Percentiles rank a stretch among this genome's conserved stretches.
These are phyloP conservation scores for Cryptus armator DNA, from an alignment of 2,888 invertebrate genomes.

Conservation along the genomic window DNA sequence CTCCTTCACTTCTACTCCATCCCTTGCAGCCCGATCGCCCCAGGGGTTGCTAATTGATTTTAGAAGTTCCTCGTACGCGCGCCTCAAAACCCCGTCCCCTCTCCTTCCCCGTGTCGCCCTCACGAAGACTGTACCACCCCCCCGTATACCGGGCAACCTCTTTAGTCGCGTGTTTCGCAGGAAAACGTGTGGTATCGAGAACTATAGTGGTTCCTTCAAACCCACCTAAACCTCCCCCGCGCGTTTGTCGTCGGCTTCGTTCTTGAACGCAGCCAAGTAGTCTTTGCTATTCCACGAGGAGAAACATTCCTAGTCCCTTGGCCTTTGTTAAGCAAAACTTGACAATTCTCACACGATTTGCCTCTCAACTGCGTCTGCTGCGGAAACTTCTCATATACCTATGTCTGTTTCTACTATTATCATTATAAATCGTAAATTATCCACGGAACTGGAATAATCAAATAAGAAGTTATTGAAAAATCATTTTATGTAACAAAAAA, in stretches of 20 bases:
- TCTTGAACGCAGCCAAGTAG: conserved; percentile 70
- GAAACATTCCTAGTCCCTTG: conserved; percentile 67
- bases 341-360: conserved; percentile 57
- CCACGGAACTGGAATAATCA: not conserved
- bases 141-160: conserved; percentile 37
- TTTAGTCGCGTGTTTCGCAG: conserved; percentile 60
- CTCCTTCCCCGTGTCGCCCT: conserved; percentile 48
- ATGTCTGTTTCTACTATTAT: not conserved
- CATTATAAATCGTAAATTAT: not conserved
- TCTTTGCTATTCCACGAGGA: conserved; percentile 74
- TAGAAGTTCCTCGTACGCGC: conserved; percentile 79
- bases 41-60: conserved; percentile 84
- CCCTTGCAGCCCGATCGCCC: conserved; percentile 63
- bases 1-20: conserved; percentile 25
- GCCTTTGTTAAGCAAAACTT: conserved; percentile 65
- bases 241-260: conserved; percentile 57
- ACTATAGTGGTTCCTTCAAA: conserved; percentile 26
- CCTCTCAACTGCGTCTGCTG: conserved; percentile 6
- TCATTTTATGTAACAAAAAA: too few species aligned
- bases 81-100: conserved; percentile 24
- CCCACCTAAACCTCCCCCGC: conserved; percentile 5
- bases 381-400: not conserved
- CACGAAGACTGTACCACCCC: conserved; percentile 28
- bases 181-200: conserved; percentile 57
- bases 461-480: not conserved